Evolutionary conservation across 2,888 invertebrate genomes (phyloP).

Genomic region (Drosophila testacea): DNA sequence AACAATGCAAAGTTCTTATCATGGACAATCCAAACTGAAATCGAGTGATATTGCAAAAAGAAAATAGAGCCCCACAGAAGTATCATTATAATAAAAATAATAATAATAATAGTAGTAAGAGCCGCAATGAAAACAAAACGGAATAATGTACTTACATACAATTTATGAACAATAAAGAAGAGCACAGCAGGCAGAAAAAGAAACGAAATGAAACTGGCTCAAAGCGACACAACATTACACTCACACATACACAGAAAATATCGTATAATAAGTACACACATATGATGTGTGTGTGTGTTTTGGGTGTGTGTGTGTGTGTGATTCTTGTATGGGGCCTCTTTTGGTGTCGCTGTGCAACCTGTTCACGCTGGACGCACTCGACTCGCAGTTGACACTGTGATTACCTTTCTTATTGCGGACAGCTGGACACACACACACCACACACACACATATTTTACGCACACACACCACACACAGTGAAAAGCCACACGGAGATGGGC

Average conservation of each 20-base stretch:
- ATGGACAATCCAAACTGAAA: constrained; percentile 26
- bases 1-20: constrained; percentile 53
- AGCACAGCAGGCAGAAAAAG: constrained; percentile 23
- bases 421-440: constrained; percentile 17
- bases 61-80: constrained; percentile 31
- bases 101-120: constrained; percentile 45
- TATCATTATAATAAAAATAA: constrained; percentile 24
- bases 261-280: neutral
- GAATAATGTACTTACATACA: constrained; percentile 44
- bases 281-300: neutral
- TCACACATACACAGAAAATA: constrained; percentile 2
- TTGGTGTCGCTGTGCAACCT: constrained; percentile 65
- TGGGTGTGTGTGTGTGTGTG: constrained; percentile 23
- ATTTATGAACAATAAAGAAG: constrained; percentile 39
- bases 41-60: constrained; percentile 59
- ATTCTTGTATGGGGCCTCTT: constrained; percentile 51
- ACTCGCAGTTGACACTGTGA: constrained; percentile 68
- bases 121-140: constrained; percentile 71
- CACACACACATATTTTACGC: neutral
- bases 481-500: constrained; percentile 30
- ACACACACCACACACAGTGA: constrained; percentile 9
- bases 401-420: constrained; percentile 70
- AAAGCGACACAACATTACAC: constrained; percentile 22
- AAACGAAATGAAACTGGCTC: constrained; percentile 58
- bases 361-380: constrained; percentile 62